phyloP scores from a whole-genome alignment of 2,113 vertebrate genomes.

The Excalfactoria chinensis region DNA sequence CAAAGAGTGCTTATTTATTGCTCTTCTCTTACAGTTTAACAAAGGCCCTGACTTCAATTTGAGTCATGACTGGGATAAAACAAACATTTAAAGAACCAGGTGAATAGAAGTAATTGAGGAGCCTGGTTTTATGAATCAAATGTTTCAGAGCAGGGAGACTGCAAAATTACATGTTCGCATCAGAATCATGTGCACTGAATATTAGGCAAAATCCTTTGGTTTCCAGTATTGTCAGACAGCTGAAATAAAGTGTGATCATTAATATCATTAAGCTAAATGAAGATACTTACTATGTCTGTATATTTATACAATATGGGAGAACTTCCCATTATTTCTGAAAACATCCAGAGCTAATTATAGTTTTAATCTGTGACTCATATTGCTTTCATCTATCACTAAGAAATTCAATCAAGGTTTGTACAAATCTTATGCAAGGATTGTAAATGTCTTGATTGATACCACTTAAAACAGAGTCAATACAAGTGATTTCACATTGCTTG shows the following conservation, averaged over 20 bases:
- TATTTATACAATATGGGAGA: neutral
- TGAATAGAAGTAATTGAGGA: neutral
- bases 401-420: neutral
- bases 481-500: neutral
- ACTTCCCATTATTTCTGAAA: neutral
- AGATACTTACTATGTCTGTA: neutral
- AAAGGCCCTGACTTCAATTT: fast-evolving
- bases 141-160: neutral
- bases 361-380: neutral
- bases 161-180: neutral
- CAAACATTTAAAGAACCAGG: neutral
- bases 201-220: neutral
- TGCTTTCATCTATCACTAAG: neutral
- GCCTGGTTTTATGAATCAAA: neutral
- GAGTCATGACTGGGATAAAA: constrained; percentile 2
- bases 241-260: neutral
- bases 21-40: neutral
- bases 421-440: neutral
- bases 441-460: neutral
- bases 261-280: neutral
- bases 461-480: neutral
- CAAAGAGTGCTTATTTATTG: neutral
- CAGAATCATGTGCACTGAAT: neutral
- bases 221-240: neutral
- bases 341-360: neutral